These are phyloP conservation scores for Tinea semifulvella DNA, from an alignment of 2,888 invertebrate genomes.

Conservation along the genomic window DNA sequence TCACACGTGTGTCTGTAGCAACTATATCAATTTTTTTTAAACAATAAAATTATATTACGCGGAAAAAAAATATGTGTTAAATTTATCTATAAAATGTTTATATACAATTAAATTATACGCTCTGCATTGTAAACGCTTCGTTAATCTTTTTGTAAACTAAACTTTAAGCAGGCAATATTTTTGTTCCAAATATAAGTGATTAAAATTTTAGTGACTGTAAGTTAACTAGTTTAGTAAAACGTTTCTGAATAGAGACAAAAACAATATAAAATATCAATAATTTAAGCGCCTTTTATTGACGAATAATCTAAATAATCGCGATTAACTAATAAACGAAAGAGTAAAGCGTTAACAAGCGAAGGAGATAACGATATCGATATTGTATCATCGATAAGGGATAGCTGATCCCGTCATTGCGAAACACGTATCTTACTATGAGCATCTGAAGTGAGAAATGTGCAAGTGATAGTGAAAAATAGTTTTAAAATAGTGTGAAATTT, in stretches of 20 bases:
- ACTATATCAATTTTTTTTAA: background rate
- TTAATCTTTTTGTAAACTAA: too few species aligned
- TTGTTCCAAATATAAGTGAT: too few species aligned
- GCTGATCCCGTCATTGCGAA: slow-evolving; percentile 6
- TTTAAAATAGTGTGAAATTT: slow-evolving; percentile 13
- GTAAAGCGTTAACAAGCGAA: slow-evolving; percentile 1
- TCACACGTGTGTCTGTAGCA: background rate
- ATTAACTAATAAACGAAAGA: background rate
- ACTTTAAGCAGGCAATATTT: too few species aligned
- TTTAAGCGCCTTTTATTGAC: too few species aligned
- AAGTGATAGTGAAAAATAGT: too few species aligned
- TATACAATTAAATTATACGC: too few species aligned
- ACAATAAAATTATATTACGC: background rate
- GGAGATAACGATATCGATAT: slow-evolving; percentile 8
- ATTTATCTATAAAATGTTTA: too few species aligned
- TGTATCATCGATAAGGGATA: background rate
- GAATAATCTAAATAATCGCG: slow-evolving; percentile 3
- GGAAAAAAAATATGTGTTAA: slow-evolving; percentile 4
- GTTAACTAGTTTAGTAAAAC: too few species aligned
- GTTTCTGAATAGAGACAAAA: too few species aligned
- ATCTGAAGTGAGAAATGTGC: background rate
- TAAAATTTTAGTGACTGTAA: too few species aligned
- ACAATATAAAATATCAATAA: too few species aligned
- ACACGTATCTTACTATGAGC: background rate
- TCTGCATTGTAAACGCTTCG: too few species aligned